Percentiles rank a stretch among this genome's conserved stretches.
phyloP scores from a whole-genome alignment of 2,888 invertebrate species.

The Ormyrus labotus region DNA sequence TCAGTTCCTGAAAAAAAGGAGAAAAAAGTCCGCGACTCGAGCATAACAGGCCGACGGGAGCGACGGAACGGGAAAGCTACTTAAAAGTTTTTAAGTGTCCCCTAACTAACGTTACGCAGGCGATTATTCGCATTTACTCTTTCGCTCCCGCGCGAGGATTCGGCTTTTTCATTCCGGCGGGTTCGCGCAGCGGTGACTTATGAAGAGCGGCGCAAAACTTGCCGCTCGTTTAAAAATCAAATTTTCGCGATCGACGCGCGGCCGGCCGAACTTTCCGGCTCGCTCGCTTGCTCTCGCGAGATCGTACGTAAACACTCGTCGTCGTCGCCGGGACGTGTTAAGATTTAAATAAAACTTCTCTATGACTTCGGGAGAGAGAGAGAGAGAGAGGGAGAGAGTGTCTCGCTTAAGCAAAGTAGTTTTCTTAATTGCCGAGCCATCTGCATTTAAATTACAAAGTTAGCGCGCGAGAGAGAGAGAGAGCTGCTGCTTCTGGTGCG shows the following conservation, averaged over 20 bases:
- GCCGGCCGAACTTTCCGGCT: not conserved
- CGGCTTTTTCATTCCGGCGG: slow-evolving; percentile 6
- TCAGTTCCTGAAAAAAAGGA: not conserved
- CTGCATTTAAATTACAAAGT: slow-evolving; percentile 61
- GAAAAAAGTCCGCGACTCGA: not conserved
- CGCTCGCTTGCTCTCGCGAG: no score
- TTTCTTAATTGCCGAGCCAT: slow-evolving; percentile 60
- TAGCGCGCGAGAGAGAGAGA: slow-evolving; percentile 29
- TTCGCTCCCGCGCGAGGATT: slow-evolving; percentile 28
- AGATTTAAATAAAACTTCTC: slow-evolving; percentile 57
- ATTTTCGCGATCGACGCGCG: slow-evolving; percentile 4
- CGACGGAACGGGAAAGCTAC: slow-evolving; percentile 62
- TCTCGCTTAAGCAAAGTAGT: slow-evolving; percentile 58
- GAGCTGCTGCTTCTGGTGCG: no score
- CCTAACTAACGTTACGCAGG: slow-evolving; percentile 68
- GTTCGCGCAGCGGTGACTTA: not conserved
- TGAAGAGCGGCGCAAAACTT: not conserved
- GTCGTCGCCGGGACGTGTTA: not conserved
- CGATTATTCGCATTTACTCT: slow-evolving; percentile 69
- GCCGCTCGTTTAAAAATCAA: slow-evolving; percentile 20
- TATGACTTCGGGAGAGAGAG: slow-evolving; percentile 19
- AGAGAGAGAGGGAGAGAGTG: not conserved
- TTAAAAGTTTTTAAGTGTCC: slow-evolving; percentile 71
- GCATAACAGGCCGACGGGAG: slow-evolving; percentile 49
- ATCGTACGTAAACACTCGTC: no score